phyloP scores from a whole-genome alignment of 2,888 invertebrate genomes.

The Torymus auratus region DNA sequence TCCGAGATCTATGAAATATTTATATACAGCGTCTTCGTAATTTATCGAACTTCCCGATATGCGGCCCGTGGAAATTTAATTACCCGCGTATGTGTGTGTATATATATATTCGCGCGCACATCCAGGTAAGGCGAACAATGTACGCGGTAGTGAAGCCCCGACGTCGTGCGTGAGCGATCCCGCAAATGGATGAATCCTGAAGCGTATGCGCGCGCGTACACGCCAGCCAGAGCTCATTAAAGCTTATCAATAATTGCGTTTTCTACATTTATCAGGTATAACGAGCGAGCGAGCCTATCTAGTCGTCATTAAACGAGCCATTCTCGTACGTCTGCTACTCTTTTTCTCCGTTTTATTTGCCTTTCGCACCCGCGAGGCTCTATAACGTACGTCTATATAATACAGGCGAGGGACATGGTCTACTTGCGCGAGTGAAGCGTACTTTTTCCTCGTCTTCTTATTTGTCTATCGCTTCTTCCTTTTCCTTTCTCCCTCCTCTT shows the following conservation, averaged over 20 bases:
- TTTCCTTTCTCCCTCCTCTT: not conserved
- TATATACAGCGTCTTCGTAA: not conserved
- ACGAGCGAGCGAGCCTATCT: conserved; percentile 65
- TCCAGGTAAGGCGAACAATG: conserved; percentile 51
- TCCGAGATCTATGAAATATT: conserved; percentile 23
- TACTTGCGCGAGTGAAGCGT: conserved; percentile 56
- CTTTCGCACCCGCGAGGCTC: not conserved
- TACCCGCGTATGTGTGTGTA: not conserved
- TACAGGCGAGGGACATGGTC: conserved; percentile 59
- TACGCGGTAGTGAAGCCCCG: conserved; percentile 3
- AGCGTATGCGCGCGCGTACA: conserved; percentile 49
- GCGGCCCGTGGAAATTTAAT: conserved; percentile 26
- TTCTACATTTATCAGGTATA: conserved; percentile 72
- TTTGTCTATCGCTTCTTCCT: conserved; percentile 17
- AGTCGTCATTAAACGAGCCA: conserved; percentile 66
- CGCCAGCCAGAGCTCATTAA: conserved; percentile 67
- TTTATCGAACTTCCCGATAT: conserved; percentile 20
- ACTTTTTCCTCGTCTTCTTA: conserved; percentile 17
- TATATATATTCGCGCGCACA: not conserved
- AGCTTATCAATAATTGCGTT: conserved; percentile 75
- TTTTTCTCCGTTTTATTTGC: not conserved
- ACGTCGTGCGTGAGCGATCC: conserved; percentile 71
- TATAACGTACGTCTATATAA: conserved; percentile 19
- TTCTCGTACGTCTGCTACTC: conserved; percentile 47
- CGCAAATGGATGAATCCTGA: conserved; percentile 65